Percentiles rank a stretch among this genome's conserved stretches.
Conservation (phyloP, 2,797 vertebrate species). For the Gobionotothen gibberifrons region DNA sequence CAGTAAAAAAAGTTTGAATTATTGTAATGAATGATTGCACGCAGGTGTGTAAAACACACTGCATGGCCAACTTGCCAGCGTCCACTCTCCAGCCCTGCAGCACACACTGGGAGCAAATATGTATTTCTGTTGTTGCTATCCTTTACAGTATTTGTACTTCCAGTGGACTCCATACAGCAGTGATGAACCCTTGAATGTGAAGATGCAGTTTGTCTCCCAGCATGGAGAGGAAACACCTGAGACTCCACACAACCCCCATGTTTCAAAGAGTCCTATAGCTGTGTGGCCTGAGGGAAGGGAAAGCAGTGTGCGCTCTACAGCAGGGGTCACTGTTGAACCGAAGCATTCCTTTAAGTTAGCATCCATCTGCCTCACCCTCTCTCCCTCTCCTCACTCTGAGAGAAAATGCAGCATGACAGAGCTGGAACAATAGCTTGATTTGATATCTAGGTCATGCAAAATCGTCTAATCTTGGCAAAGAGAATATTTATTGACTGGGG, state of each 20-base stretch:
- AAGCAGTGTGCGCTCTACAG: conserved; percentile 56
- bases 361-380: conserved; percentile 11
- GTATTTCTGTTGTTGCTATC: no score
- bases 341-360: conserved; percentile 23
- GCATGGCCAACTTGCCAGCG: neutral
- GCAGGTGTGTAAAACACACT: neutral
- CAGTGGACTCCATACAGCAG: neutral
- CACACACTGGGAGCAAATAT: neutral
- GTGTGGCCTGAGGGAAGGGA: conserved; percentile 22
- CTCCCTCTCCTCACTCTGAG: conserved; percentile 33
- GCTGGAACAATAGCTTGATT: conserved; percentile 75
- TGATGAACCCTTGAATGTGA: neutral
- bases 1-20: neutral
- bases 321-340: conserved; percentile 82
- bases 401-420: conserved; percentile 62
- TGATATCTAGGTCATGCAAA: conserved; percentile 82
- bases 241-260: neutral
- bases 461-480: conserved; percentile 78
- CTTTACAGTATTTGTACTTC: no score
- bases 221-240: neutral
- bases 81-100: neutral
- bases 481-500: conserved; percentile 79
- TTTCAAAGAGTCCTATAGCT: conserved; percentile 3
- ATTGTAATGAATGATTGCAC: neutral
- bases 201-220: neutral